Percentiles rank a stretch among this genome's conserved stretches.
Conservation (phyloP, 2,888 invertebrate genomes). For the Carpatolechia fugitivella region DNA sequence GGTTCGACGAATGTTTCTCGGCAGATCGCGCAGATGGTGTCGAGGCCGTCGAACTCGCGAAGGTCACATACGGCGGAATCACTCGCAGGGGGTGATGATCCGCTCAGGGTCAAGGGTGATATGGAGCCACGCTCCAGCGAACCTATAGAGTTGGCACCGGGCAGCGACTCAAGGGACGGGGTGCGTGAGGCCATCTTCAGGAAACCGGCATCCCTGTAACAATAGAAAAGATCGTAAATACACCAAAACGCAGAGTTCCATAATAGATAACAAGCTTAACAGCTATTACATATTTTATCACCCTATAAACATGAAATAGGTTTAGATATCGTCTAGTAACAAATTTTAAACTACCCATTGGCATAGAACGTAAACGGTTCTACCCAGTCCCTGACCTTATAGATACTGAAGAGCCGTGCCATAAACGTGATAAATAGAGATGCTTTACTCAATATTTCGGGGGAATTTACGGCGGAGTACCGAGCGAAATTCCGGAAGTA, state of each 20-base stretch:
- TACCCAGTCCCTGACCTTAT: conserved; percentile 45
- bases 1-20: conserved; percentile 86
- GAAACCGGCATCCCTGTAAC: conserved; percentile 91
- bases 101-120: conserved; percentile 90
- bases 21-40: conserved; percentile 84
- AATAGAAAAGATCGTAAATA: conserved; percentile 41
- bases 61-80: conserved; percentile 90
- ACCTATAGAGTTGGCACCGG: conserved; percentile 94
- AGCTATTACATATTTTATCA: conserved; percentile 13
- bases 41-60: conserved; percentile 81
- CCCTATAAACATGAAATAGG: conserved; percentile 16
- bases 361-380: conserved; percentile 43
- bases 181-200: conserved; percentile 96
- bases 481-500: conserved; percentile 49
- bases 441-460: conserved; percentile 59
- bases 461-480: conserved; percentile 51
- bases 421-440: conserved; percentile 63
- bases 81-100: conserved; percentile 92
- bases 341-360: conserved; percentile 20
- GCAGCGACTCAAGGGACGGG: conserved; percentile 95
- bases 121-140: conserved; percentile 91
- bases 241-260: neutral
- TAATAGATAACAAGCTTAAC: neutral
- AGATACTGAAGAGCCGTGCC: conserved; percentile 43
- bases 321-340: conserved; percentile 10